phyloP scores from a whole-genome alignment of 92 coral and sea anemone species.

The Phenganax marumi region DNA sequence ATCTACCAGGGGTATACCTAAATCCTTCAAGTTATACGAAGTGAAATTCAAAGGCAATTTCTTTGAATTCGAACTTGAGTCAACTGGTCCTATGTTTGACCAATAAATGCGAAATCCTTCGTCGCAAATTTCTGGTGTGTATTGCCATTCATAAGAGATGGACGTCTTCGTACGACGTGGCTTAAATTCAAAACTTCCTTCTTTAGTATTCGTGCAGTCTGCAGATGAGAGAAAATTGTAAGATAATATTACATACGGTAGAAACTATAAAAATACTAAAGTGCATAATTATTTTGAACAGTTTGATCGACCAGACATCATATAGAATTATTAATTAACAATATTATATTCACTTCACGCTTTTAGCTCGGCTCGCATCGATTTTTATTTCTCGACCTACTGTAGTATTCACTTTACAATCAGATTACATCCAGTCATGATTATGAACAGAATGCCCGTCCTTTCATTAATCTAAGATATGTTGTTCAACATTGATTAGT shows the following conservation, averaged over 20 bases:
- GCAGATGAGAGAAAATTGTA: not conserved
- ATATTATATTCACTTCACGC: not conserved
- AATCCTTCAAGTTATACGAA: not conserved
- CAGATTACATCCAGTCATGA: too few relatives aligned
- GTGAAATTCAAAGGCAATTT: not conserved
- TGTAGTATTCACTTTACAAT: too few relatives aligned
- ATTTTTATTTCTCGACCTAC: too few relatives aligned
- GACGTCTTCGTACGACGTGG: not conserved
- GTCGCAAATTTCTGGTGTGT: conserved; percentile 12
- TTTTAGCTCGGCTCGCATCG: too few relatives aligned
- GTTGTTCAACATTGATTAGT: too few relatives aligned
- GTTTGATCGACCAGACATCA: too few relatives aligned
- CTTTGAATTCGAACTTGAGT: not conserved
- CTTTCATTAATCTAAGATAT: too few relatives aligned
- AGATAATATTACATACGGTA: too few relatives aligned
- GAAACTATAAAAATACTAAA: not conserved
- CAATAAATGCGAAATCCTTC: not conserved
- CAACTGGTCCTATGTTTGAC: conserved; percentile 19
- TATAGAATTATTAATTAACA: too few relatives aligned
- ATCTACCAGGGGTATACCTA: not conserved
- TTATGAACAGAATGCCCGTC: too few relatives aligned
- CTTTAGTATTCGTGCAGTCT: conserved; percentile 25
- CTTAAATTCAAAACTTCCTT: not conserved
- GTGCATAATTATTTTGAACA: not conserved
- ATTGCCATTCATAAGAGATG: conserved; percentile 1